A percentile compares a stretch with the other conserved stretches of the same genome.
phyloP scores from a whole-genome alignment of 2,797 vertebrate genomes.

The Scolopax rusticola region DNA sequence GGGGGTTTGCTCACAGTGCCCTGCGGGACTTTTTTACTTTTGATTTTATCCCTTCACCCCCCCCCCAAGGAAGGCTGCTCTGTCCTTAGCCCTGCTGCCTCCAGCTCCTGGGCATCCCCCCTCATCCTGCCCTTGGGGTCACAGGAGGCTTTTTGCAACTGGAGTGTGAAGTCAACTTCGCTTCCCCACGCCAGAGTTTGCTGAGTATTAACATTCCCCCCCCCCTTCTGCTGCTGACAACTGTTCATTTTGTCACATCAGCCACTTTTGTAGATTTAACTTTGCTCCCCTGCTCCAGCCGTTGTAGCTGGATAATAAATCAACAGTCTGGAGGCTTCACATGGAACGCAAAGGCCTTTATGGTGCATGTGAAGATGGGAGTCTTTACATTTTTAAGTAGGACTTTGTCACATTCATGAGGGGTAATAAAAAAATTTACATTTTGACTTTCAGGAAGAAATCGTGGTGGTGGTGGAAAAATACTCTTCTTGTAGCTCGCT shows the following conservation, averaged over 20 bases:
- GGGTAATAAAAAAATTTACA: slow-evolving; percentile 47
- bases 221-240: slow-evolving; percentile 10
- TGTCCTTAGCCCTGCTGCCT: not conserved
- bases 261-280: slow-evolving; percentile 43
- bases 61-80: not conserved
- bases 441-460: slow-evolving; percentile 50
- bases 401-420: slow-evolving; percentile 30
- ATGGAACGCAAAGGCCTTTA: slow-evolving; percentile 1
- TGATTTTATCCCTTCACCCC: no score
- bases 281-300: slow-evolving; percentile 50
- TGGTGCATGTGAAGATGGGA: not conserved
- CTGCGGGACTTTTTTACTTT: fast-evolving
- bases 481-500: not conserved
- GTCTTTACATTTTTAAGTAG: slow-evolving; percentile 56
- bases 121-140: fast-evolving
- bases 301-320: slow-evolving; percentile 39
- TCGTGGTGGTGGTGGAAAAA: not conserved
- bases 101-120: not conserved
- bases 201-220: not conserved
- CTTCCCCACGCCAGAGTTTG: not conserved
- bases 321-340: slow-evolving; percentile 2
- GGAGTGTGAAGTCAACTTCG: not conserved
- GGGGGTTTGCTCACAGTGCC: not conserved
- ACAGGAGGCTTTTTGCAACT: not conserved
- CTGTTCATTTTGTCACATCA: slow-evolving; percentile 63